These are phyloP conservation scores for Pocillopora damicornis DNA, from an alignment of 64 coral and sea anemone species.

Conservation along the genomic window DNA sequence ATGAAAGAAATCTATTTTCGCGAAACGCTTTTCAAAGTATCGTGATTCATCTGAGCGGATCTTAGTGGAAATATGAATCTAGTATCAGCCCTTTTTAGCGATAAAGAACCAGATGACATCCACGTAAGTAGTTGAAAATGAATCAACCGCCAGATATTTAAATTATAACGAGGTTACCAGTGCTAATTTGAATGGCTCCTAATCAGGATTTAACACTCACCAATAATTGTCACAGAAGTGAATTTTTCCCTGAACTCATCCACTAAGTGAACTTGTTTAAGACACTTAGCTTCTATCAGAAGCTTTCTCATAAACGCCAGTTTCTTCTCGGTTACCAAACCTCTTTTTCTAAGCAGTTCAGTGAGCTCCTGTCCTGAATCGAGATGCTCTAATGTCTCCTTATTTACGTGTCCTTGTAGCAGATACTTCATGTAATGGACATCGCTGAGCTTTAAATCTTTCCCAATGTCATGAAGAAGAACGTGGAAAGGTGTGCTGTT, in stretches of 20 bases:
- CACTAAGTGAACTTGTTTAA: slow-evolving; percentile 71
- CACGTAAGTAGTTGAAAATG: no score
- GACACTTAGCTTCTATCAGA: slow-evolving; percentile 73
- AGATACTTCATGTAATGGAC: slow-evolving; percentile 82
- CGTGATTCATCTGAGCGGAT: no score
- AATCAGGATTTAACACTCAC: slow-evolving; percentile 47
- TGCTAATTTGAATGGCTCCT: background rate
- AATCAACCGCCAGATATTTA: no score
- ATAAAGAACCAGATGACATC: no score
- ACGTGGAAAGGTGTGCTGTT: slow-evolving; percentile 36
- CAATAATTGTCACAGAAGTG: slow-evolving; percentile 36
- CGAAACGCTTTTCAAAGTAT: no score
- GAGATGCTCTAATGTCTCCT: slow-evolving; percentile 72
- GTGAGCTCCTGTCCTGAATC: slow-evolving; percentile 70
- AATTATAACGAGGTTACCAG: no score
- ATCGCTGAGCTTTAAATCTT: slow-evolving; percentile 44
- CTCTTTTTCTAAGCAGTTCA: slow-evolving; percentile 53
- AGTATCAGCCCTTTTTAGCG: no score
- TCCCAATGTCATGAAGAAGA: slow-evolving; percentile 68
- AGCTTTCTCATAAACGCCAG: slow-evolving; percentile 84
- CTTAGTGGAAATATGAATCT: no score
- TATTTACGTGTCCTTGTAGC: slow-evolving; percentile 81
- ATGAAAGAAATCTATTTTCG: no score
- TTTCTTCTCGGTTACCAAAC: slow-evolving; percentile 71
- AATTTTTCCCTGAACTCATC: slow-evolving; percentile 66